Base-by-base conservation (phyloP, 2,113 vertebrate genomes). In the Recurvirostra avosetta region DNA sequence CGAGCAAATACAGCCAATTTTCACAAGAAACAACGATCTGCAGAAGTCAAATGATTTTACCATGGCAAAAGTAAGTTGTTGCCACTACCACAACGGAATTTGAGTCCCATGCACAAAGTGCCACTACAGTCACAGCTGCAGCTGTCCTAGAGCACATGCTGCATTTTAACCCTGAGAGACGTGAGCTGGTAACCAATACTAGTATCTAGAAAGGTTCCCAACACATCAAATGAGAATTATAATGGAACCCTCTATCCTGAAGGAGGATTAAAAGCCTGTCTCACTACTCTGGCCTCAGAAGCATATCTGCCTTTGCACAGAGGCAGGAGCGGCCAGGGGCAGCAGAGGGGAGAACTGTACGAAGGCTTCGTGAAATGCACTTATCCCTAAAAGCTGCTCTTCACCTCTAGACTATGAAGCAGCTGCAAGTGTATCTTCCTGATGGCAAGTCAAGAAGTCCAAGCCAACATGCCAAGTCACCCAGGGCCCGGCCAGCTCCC, bases 311-410 rank as follows among this genome's bases (percentile, higher is more conserved):
- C 40, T 41, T 47, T 59, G 90, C 52, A 75, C 65, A 38, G 83
- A 86, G 72, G 80, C 53, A 72, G 96, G 45, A 95, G 50, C 6
- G 15, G 67, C 77, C 93, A 84, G 80, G 96, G 95, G 92, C 32
- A 88, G 66, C 88, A 76, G 50, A 86, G 43, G 49, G 70, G 75
- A 94, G 73, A 96, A 88, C 53, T 49, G 49, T 23, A 49, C 11
- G 11, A 49, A 49, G 49, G 22, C 49, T 90, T 34, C 90, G 78
- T 77, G 65, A 81, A 96, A 95, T 21, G 53, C 1, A 29, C 18
- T 91, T 77, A 72, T 92, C 88, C 78, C 95, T 74, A 85, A 63
- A 79, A 97, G 49, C 3, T 90, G 70, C 88, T 96, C 66, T 80
- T 50, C 30, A 88, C 50, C 74, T 88, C 70, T 62, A 88, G 94